Evolutionary conservation across 1,140 invertebrate species (phyloP).

Genomic region (Homalodisca vitripennis): DNA sequence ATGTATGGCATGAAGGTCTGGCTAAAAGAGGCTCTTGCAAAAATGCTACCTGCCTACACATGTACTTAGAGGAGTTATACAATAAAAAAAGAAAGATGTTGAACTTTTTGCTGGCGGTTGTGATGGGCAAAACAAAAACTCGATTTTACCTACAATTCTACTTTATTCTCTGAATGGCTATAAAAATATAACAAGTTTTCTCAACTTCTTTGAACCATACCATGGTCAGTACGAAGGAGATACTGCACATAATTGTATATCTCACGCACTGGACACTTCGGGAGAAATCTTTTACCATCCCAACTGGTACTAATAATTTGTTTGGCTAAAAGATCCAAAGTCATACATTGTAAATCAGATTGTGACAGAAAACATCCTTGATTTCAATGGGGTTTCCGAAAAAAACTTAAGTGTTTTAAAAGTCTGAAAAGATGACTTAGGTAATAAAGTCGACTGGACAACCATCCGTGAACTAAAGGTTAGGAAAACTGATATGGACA

Average conservation of each 20-base stretch:
- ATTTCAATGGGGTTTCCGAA: not conserved
- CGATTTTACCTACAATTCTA: not conserved
- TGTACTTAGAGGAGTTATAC: constrained; percentile 35
- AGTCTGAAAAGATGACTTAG: not conserved
- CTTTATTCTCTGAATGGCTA: not conserved
- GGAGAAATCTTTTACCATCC: not conserved
- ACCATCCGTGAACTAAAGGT: not conserved
- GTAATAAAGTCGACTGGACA: not conserved
- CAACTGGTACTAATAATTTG: no score
- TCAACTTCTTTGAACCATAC: not conserved
- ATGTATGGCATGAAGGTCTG: constrained; percentile 44
- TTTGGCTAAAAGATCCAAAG: no score
- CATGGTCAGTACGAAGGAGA: not conserved
- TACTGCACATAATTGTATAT: not conserved
- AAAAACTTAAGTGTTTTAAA: no score
- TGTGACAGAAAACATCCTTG: not conserved
- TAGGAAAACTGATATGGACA: not conserved
- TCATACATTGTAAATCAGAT: not conserved
- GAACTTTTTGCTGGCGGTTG: not conserved
- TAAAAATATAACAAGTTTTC: not conserved
- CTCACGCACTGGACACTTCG: not conserved
- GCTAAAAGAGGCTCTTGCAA: constrained; percentile 41
- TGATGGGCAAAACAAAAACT: constrained; percentile 3
- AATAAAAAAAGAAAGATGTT: not conserved
- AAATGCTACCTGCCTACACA: constrained; percentile 41